A percentile compares a stretch with the other conserved stretches of the same genome.
phyloP scores from a whole-genome alignment of 2,113 vertebrate species.

The Macaca fascicularis region T2T-MFA8v1.1 NC_088379.1:39743001-39743500 shows the following conservation, averaged over 20 bases:
- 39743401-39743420: not conserved
- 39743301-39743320: no score
- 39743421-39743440: not conserved
- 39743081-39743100: no score
- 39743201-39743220: not conserved
- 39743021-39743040: no score
- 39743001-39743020: no score
- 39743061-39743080: no score
- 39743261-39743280: no score
- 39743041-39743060: no score
- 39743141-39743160: not conserved
- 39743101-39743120: not conserved
- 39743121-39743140: not conserved
- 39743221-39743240: no score
- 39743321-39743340: no score
- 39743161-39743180: not conserved
- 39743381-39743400: not conserved
- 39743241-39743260: no score
- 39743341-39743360: not conserved
- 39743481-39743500: not conserved
- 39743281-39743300: no score
- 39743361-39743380: not conserved
- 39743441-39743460: not conserved
- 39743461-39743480: not conserved
- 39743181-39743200: not conserved